Percentiles rank a stretch among this genome's conserved stretches.
These are phyloP conservation scores for Drosophila cardini DNA, from an alignment of 1,140 invertebrate genomes.

Conservation along the genomic window DNA sequence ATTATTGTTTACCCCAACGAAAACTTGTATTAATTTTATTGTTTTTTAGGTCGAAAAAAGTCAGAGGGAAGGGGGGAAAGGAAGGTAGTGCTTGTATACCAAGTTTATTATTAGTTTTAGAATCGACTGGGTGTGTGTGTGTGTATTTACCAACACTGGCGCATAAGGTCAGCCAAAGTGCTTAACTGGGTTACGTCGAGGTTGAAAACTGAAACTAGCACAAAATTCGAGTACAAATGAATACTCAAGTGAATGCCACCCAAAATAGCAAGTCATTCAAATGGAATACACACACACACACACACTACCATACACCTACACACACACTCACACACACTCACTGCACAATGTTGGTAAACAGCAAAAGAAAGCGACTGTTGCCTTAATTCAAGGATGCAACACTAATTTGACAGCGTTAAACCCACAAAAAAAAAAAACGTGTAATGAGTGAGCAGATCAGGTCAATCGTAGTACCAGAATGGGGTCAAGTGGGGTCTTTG, in stretches of 20 bases:
- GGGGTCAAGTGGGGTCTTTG: constrained; percentile 3
- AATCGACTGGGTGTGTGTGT: neutral
- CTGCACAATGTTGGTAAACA: constrained; percentile 36
- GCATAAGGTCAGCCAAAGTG: constrained; percentile 54
- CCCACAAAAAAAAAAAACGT: constrained; percentile 9
- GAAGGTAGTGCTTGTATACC: neutral
- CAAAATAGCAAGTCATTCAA: constrained; percentile 67
- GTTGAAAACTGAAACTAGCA: constrained; percentile 62
- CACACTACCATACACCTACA: neutral
- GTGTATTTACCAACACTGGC: constrained; percentile 36
- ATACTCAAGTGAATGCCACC: constrained; percentile 21
- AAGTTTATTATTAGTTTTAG: neutral
- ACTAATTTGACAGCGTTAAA: constrained; percentile 9
- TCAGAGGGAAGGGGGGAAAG: neutral
- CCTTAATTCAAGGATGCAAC: constrained; percentile 11
- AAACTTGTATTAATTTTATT: constrained; percentile 64
- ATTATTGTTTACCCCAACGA: constrained; percentile 53
- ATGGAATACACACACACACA: constrained; percentile 54
- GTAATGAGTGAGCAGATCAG: constrained; percentile 6
- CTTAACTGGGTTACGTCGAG: constrained; percentile 65
- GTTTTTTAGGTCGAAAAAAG: constrained; percentile 58
- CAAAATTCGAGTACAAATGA: constrained; percentile 23
- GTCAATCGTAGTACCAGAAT: neutral
- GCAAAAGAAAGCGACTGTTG: constrained; percentile 18
- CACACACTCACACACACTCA: too few relatives aligned